Base-by-base conservation (phyloP, 2,113 vertebrate genomes). In the Malurus melanocephalus region DNA sequence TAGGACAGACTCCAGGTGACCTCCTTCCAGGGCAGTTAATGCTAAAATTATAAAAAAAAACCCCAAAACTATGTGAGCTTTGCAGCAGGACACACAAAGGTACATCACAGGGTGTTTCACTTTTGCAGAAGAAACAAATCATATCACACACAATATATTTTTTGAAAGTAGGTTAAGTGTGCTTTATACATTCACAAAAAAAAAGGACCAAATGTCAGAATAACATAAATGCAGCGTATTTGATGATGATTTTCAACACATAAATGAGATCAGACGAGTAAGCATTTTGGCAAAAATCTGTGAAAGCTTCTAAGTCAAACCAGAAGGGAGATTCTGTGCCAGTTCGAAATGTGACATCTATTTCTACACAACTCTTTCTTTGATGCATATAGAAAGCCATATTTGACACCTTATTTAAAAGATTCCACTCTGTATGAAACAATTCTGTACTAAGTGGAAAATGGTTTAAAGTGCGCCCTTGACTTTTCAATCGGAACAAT, bases 381-480 rank as follows among this genome's bases (percentile, higher is more conserved):
- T 69, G 62, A 81, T 72, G 74, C 12, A 32, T 18, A 62, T 27
- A 48, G 76, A 80, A 81, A 79, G 23, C 20, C 59, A 74, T 81
- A 79, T 81, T 73, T 82, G 51, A 92, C 59, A 85, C 51, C 23
- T 90, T 90, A 90, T 87, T 94, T 86, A 79, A 69, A 86, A 89
- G n/a, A 52, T 94, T 90, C 52, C 87, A 80, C 28, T 81, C 45
- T 24, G 38, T 42, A 78, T 72, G 46, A 78, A 89, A 68, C 4
- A 7, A 76, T 69, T 82, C 42, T 82, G 18, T 69, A 21, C n/a
- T 48, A 85, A 85, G 64, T 74, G 59, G 46, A 90, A 94, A 91
- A 83, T 13, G 24, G 32, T 67, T 95, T 93, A 46, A 85, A 75
- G 27, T 5, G 32, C 19, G 43, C 46, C 30, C 33, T 87, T 87